phyloP scores from a whole-genome alignment of 2,113 vertebrate species.

The Sinocyclocheilus maitianheensis region DNA sequence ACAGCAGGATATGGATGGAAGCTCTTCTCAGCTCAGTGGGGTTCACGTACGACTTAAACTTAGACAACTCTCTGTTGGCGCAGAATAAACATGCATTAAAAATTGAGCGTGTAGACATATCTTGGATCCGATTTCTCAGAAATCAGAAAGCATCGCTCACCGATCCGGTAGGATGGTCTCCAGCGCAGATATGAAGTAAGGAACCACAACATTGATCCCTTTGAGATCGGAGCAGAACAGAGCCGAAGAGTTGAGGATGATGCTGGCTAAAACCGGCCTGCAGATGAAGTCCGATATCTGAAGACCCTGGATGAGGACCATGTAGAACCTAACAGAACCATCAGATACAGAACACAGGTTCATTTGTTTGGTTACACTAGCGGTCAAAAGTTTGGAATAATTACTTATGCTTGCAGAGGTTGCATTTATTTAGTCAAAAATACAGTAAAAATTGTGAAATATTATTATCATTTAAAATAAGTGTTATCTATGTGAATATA shows the following conservation, averaged over 20 bases:
- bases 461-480: neutral
- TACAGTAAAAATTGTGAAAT: neutral
- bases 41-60: slow-evolving; percentile 89
- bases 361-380: neutral
- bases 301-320: slow-evolving; percentile 91
- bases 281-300: slow-evolving; percentile 88
- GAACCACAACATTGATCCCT: slow-evolving; percentile 90
- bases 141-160: slow-evolving; percentile 67
- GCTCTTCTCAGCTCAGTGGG: slow-evolving; percentile 88
- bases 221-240: slow-evolving; percentile 93
- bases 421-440: no score
- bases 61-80: slow-evolving; percentile 83
- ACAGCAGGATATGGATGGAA: slow-evolving; percentile 88
- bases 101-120: neutral
- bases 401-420: neutral
- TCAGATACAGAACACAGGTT: neutral
- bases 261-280: slow-evolving; percentile 86
- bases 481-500: neutral
- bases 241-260: slow-evolving; percentile 89
- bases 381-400: neutral
- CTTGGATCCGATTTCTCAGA: neutral
- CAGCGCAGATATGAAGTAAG: slow-evolving; percentile 89
- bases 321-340: slow-evolving; percentile 85
- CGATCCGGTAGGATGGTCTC: slow-evolving; percentile 92
- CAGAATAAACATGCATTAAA: neutral